These are phyloP conservation scores for Mungos mungo DNA, from an alignment of 2,113 vertebrate species.

Conservation along the genomic window DNA sequence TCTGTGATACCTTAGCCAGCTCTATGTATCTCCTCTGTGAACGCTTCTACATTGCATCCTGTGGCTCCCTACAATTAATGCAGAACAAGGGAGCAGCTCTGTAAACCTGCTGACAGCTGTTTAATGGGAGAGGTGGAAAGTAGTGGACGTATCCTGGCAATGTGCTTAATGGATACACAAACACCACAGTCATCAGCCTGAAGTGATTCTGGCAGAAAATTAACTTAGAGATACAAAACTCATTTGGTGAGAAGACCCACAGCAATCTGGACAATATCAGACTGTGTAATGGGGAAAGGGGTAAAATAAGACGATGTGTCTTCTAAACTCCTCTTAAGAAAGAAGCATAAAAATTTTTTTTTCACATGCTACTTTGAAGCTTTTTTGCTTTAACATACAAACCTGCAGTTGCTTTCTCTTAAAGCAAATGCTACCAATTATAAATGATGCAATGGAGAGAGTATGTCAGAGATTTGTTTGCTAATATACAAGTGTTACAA, in stretches of 20 bases:
- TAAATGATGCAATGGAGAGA: constrained; percentile 52
- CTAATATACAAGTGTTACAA: constrained; percentile 56
- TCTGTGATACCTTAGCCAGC: constrained; percentile 58
- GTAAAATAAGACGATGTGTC: constrained; percentile 69
- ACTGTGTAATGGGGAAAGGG: constrained; percentile 53
- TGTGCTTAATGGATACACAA: constrained; percentile 83
- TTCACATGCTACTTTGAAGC: constrained; percentile 67
- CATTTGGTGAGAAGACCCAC: constrained; percentile 80
- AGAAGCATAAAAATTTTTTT: constrained; percentile 57
- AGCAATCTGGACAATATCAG: constrained; percentile 75
- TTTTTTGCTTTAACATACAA: constrained; percentile 71
- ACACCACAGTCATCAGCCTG: constrained; percentile 80
- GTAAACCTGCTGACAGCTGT: constrained; percentile 81
- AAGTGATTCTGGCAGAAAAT: constrained; percentile 86
- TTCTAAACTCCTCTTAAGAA: constrained; percentile 68
- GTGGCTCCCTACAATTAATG: constrained; percentile 79
- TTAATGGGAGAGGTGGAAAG: constrained; percentile 82
- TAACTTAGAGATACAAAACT: constrained; percentile 83
- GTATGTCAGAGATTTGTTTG: constrained; percentile 50
- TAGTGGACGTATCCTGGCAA: constrained; percentile 82
- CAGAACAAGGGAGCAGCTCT: constrained; percentile 74
- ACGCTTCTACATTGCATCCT: constrained; percentile 55
- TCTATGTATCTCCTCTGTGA: constrained; percentile 42
- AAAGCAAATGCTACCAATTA: constrained; percentile 69
- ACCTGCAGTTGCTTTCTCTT: not conserved